Percentiles rank a stretch among this genome's conserved stretches.
Conservation (phyloP, 2,113 vertebrate genomes). For the Butorides virescens region DNA sequence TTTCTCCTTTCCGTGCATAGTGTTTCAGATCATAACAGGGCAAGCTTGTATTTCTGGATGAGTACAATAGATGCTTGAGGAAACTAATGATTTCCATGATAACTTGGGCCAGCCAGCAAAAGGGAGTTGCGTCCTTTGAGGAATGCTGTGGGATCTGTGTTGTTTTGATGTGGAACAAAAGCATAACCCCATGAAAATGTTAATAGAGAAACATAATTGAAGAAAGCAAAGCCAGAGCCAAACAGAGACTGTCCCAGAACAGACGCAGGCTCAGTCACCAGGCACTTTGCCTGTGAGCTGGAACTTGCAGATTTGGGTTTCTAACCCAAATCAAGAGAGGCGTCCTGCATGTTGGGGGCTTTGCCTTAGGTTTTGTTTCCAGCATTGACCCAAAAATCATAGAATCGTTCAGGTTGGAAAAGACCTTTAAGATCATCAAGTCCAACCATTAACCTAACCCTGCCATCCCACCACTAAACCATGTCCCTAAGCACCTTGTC, state of each 20-base stretch:
- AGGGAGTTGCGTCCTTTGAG: not conserved
- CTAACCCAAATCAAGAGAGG: not conserved
- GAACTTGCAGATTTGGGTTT: not conserved
- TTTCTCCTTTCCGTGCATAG: not conserved
- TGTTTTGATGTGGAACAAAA: constrained; percentile 32
- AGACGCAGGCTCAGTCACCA: not conserved
- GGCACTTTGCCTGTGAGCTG: not conserved
- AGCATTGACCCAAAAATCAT: not conserved
- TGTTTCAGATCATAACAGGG: not conserved
- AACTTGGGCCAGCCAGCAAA: not conserved
- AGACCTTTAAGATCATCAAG: too few relatives aligned
- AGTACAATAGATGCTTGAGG: constrained; percentile 22
- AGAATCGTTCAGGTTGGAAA: too few relatives aligned
- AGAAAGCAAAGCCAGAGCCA: not conserved
- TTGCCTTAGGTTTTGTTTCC: not conserved
- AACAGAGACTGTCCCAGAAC: not conserved
- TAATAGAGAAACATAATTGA: not conserved
- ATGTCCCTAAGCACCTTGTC: too few relatives aligned
- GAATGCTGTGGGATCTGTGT: not conserved
- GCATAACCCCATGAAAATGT: constrained; percentile 11
- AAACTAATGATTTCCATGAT: constrained; percentile 52
- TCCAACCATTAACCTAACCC: too few relatives aligned
- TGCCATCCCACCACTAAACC: too few relatives aligned
- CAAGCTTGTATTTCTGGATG: constrained; percentile 44
- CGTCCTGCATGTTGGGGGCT: not conserved